A percentile compares a stretch with the other conserved stretches of the same genome.
Conservation (phyloP, 1,140 invertebrate genomes). For the Halyomorpha halys region DNA sequence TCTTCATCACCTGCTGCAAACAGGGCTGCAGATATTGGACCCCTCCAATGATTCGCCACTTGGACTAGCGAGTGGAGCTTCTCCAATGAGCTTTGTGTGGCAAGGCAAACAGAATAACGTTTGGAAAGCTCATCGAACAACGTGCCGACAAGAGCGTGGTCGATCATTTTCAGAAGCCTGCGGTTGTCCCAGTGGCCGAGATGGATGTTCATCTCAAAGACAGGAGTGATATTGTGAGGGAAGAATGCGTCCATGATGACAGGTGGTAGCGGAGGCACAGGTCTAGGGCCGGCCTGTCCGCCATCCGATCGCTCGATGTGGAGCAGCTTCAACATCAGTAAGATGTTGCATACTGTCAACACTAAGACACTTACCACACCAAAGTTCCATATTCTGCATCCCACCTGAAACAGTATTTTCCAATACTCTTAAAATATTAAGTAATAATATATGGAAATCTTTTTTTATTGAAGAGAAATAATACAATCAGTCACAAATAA, state of each 20-base stretch:
- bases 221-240: constrained; percentile 30
- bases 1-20: constrained; percentile 69
- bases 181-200: constrained; percentile 35
- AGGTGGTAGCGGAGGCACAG: constrained; percentile 31
- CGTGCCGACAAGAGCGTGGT: constrained; percentile 56
- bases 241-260: constrained; percentile 32
- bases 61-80: constrained; percentile 59
- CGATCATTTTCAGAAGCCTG: constrained; percentile 53
- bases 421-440: too few relatives aligned
- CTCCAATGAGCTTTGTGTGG: constrained; percentile 75
- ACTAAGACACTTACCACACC: constrained; percentile 50
- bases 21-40: constrained; percentile 73
- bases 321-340: constrained; percentile 54
- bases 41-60: constrained; percentile 70
- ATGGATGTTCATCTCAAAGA: constrained; percentile 38
- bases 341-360: constrained; percentile 54
- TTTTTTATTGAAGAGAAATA: too few relatives aligned
- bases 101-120: constrained; percentile 56
- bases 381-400: constrained; percentile 58
- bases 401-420: constrained; percentile 33
- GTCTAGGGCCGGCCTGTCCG: constrained; percentile 26
- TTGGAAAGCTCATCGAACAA: constrained; percentile 45
- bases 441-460: too few relatives aligned
- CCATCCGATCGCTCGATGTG: constrained; percentile 36
- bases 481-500: too few relatives aligned